These are phyloP conservation scores for Calephelis nemesis DNA, from an alignment of 1,140 invertebrate genomes.

Conservation along the genomic window DNA sequence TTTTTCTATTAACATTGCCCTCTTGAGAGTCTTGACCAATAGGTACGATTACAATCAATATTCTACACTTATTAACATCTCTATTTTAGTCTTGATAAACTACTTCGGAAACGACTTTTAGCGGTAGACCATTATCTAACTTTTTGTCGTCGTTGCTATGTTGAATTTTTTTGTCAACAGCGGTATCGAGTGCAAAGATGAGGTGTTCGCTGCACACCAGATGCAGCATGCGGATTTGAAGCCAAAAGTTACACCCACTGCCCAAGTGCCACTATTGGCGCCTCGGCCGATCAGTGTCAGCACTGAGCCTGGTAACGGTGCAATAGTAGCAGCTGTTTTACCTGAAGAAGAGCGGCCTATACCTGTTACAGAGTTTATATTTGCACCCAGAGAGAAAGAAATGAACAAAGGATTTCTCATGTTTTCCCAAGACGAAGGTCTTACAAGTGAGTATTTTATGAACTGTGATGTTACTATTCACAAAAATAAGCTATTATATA, in stretches of 20 bases:
- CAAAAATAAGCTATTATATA: too few species aligned
- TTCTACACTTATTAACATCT: constrained; percentile 17
- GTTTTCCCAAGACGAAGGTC: constrained; percentile 91
- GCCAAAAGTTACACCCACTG: constrained; percentile 42
- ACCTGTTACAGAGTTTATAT: constrained; percentile 87
- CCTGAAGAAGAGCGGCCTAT: constrained; percentile 78
- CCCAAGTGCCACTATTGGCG: constrained; percentile 35
- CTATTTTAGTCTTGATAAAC: too few species aligned
- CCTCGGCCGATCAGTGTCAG: constrained; percentile 34
- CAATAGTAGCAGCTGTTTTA: constrained; percentile 54
- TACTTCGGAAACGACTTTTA: constrained; percentile 14
- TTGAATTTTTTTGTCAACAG: constrained; percentile 81
- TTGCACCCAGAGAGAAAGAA: constrained; percentile 91
- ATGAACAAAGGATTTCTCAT: constrained; percentile 96
- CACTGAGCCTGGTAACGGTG: constrained; percentile 55
- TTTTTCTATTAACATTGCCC: constrained; percentile 48
- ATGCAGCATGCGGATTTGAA: constrained; percentile 73
- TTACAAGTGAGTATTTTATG: constrained; percentile 86
- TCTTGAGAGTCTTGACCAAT: constrained; percentile 34
- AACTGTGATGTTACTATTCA: not conserved
- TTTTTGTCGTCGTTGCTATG: constrained; percentile 40
- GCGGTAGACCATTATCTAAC: constrained; percentile 35
- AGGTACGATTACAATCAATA: constrained; percentile 18
- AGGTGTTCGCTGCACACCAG: constrained; percentile 91
- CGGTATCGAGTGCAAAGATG: constrained; percentile 91